phyloP scores from a whole-genome alignment of 2,113 vertebrate genomes.

The Leucosticte australis region DNA sequence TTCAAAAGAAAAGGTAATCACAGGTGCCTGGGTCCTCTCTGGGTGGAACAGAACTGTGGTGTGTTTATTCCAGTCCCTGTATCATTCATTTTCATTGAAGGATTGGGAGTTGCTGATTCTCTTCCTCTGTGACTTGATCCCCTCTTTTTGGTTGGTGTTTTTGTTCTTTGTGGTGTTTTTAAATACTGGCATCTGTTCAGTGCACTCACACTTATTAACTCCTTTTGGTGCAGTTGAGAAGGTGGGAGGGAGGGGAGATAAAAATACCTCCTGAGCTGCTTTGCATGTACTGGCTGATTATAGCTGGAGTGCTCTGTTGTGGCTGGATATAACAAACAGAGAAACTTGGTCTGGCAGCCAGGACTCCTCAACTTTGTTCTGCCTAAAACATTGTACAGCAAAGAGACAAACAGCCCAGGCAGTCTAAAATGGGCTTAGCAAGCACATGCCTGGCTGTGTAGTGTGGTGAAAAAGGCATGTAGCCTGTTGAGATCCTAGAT shows the following conservation, averaged over 20 bases:
- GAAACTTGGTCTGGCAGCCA: neutral
- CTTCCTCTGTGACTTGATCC: neutral
- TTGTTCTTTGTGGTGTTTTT: neutral
- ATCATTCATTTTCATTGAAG: neutral
- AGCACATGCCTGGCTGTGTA: neutral
- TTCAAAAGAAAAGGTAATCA: slow-evolving; percentile 97
- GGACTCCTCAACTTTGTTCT: neutral
- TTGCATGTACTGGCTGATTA: neutral
- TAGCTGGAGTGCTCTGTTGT: neutral
- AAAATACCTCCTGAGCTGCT: slow-evolving; percentile 21
- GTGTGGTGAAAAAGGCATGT: neutral
- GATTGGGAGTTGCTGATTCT: neutral
- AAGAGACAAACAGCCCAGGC: neutral
- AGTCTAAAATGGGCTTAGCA: neutral
- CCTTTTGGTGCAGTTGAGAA: neutral
- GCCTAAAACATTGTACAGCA: neutral
- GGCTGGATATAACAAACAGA: neutral
- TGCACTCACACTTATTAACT: neutral
- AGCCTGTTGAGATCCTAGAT: neutral
- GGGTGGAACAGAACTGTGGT: neutral
- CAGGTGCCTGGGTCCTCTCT: neutral
- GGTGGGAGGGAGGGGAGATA: neutral
- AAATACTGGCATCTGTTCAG: neutral
- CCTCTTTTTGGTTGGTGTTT: neutral
- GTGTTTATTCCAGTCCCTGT: neutral